phyloP scores from a whole-genome alignment of 2,113 vertebrate species.

The Gavia stellata region DNA sequence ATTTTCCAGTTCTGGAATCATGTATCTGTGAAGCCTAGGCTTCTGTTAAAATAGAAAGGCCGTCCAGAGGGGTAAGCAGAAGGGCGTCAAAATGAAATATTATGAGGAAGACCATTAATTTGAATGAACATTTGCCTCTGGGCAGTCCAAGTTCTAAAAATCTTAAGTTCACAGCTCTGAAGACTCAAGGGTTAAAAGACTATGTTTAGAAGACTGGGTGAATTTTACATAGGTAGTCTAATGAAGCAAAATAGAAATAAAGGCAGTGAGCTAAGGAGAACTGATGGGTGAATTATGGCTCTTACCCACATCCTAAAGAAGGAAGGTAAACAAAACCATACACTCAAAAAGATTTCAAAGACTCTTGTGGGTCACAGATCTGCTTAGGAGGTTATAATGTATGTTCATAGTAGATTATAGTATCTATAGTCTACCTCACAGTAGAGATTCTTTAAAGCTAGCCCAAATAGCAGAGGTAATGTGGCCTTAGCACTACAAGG shows the following conservation, averaged over 20 bases:
- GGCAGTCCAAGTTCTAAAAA: background rate
- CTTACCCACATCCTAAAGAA: background rate
- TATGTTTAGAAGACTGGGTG: background rate
- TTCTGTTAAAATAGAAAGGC: background rate
- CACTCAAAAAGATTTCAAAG: background rate
- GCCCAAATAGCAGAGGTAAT: background rate
- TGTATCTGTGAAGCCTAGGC: background rate
- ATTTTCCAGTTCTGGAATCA: background rate
- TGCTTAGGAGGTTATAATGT: background rate
- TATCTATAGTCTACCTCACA: background rate
- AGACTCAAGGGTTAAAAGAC: background rate
- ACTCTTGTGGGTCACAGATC: background rate
- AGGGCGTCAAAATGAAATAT: fast-evolving
- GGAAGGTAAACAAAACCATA: background rate
- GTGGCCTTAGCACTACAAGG: background rate
- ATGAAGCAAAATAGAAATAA: background rate
- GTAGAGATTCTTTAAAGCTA: background rate
- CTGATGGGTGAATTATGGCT: background rate
- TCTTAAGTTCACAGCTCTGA: background rate
- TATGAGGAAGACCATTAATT: background rate
- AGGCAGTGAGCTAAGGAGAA: background rate
- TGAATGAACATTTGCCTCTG: background rate
- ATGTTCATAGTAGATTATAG: background rate
- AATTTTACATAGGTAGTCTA: background rate
- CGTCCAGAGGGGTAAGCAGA: background rate